These are phyloP conservation scores for Sesia apiformis DNA, from an alignment of 2,888 invertebrate genomes.

Conservation along the genomic window DNA sequence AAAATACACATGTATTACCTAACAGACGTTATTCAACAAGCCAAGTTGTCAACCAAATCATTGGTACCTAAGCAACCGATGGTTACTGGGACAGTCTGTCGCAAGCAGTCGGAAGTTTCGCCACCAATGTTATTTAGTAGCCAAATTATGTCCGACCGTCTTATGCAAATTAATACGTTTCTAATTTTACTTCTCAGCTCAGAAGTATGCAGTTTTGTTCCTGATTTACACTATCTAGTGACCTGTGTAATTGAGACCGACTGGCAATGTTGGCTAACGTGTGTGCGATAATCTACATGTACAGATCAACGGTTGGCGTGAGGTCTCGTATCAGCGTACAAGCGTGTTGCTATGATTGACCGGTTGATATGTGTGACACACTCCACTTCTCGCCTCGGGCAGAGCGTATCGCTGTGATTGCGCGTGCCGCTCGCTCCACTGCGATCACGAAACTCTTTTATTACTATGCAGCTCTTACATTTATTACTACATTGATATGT, in stretches of 20 bases:
- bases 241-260: neutral
- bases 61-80: constrained; percentile 29
- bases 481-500: constrained; percentile 46
- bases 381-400: constrained; percentile 43
- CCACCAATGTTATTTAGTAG: constrained; percentile 28
- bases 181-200: constrained; percentile 5
- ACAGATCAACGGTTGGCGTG: constrained; percentile 12
- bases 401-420: constrained; percentile 11
- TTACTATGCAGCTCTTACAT: constrained; percentile 35
- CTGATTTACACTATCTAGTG: neutral
- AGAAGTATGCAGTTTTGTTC: neutral
- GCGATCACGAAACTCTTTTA: constrained; percentile 45
- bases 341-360: constrained; percentile 39
- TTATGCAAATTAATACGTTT: constrained; percentile 43
- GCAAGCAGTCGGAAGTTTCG: constrained; percentile 61
- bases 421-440: constrained; percentile 25
- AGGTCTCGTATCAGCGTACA: neutral
- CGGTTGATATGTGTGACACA: constrained; percentile 46
- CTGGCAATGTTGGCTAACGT: constrained; percentile 1
- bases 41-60: constrained; percentile 46
- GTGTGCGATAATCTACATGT: constrained; percentile 14
- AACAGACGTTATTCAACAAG: constrained; percentile 55
- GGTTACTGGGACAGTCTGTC: constrained; percentile 36
- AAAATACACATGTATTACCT: constrained; percentile 40
- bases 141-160: constrained; percentile 37